These are phyloP conservation scores for Pseudomyrmex cubaensis DNA, from an alignment of 1,140 invertebrate species.

Conservation along the genomic window DNA sequence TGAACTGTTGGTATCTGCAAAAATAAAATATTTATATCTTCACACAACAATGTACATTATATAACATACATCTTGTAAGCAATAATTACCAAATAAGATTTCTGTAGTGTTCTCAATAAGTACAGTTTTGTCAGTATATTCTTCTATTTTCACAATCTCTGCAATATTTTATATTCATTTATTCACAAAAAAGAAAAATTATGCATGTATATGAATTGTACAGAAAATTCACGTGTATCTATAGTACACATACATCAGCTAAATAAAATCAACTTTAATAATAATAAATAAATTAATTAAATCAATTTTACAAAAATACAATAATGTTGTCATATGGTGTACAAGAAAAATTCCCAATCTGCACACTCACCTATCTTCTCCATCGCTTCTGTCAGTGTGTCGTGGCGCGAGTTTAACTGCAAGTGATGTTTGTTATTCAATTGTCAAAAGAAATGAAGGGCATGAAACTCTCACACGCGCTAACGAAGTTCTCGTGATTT, in stretches of 20 bases:
- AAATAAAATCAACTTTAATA: neutral
- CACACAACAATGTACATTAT: neutral
- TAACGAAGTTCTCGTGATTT: constrained; percentile 2
- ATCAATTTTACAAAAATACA: neutral
- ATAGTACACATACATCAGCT: neutral
- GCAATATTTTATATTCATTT: constrained; percentile 49
- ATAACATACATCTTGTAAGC: neutral
- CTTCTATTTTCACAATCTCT: constrained; percentile 76
- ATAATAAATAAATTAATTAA: neutral
- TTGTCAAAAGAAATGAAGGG: neutral
- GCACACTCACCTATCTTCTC: constrained; percentile 25
- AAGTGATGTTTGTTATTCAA: neutral
- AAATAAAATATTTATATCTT: constrained; percentile 23
- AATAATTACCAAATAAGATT: constrained; percentile 70
- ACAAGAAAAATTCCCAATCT: neutral
- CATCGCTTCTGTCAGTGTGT: neutral
- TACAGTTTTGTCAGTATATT: constrained; percentile 17
- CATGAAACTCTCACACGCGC: neutral
- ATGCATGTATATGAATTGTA: neutral
- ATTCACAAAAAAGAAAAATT: neutral
- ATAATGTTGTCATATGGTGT: neutral
- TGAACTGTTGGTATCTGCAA: constrained; percentile 49
- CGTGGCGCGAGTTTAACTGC: neutral
- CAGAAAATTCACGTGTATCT: neutral
- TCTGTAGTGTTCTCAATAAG: constrained; percentile 47